Evolutionary conservation across 2,797 vertebrate genomes (phyloP), one percentile per base, ranked within the genome.

Genomic region (Rhyacichthys aspro): DNA sequence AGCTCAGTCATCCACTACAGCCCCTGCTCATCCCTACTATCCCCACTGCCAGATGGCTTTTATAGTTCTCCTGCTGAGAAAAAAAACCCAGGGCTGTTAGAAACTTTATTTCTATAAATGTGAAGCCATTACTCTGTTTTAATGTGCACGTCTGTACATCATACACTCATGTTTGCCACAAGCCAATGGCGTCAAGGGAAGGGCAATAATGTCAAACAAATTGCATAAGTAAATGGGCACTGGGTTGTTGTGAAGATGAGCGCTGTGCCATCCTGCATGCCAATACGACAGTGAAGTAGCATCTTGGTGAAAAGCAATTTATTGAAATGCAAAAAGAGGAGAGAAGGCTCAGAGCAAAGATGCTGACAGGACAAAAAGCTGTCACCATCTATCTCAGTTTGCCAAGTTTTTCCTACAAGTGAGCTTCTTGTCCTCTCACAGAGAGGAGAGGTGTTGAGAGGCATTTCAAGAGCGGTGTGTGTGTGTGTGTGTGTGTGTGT

Each of bases 291-390:
- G 58, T 44, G 60, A 85, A 72, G 78, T 74, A 83, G 84, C 72
- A 86, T 85, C 74, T 84, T 3, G 14, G 72, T 80, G 63, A 78
- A 84, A 86, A 85, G 84, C 81, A 79, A 85, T 88, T 89, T 85
- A 86, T 86, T 90, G 80, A 89, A 92, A 92, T 86, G 82, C 80
- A 81, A 83, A 83, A 82, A 76, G 55, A 78, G 62, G 59, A 62
- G 55, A 55, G 65, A 76, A 72, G 55, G 55, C 81, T 80, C 67
- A 50, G 64, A 74, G 80, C 67, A 59, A 84, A 91, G 72, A 86
- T 89, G 90, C 89, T 91, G 91, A 91, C 81, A 67, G 70, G 82
- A 88, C 82, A 81, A 86, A 91, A 90, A 83, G 37, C 53, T 77
- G 72, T 84, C 63, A 36, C 76, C 77, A 86, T 91, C 76, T 58